Evolutionary conservation across 2,888 invertebrate species (phyloP), one percentile per base, ranked within the genome.

Genomic region (Metellina segmentata): DNA sequence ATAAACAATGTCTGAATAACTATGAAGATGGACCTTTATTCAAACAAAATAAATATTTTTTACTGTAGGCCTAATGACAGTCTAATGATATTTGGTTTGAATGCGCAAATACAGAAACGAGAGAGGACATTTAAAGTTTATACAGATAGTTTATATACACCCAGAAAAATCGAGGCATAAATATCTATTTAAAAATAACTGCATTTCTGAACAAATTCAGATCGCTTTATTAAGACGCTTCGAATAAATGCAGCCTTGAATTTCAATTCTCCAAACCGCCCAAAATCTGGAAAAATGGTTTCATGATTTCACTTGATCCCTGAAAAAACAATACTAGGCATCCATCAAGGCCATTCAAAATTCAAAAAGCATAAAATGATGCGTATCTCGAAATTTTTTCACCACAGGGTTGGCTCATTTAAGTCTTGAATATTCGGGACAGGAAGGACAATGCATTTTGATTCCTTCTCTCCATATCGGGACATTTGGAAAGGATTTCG

Each of bases 381-480:
- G 34, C 34, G 61, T 6, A 51, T 53, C 20, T 61, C 20, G 61
- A 61, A 61, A 61, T 16, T 79, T 79, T 79, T 61, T 13, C 16
- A 34, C 9, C 34, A 34, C 34, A 34, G 34, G 34, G 34, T 34
- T 34, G 34, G 6, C 49, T 85, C 85, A 34, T 53, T 52, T 75
- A 48, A 75, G 72, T 53, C 34, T 13, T 61, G 85, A 85, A 85
- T 85, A 75, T 85, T 75, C 52, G 53, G 61, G 74, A 48, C 74
- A 61, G 75, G n/a, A 72, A 74, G 20, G 75, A 34, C 74, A 75
- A 85, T 75, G 61, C 34, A 85, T 75, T 72, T 85, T 85, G 74
- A 85, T 85, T 75, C 74, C 16, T 61, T 16, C 9, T 61, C 61
- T 61, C 9, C 61, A 11, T 16, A 61, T 61, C 6, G 19, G 19